Percentiles rank a stretch among this genome's conserved stretches.
These are phyloP conservation scores for Eucriotettix oculatus DNA, from an alignment of 2,888 invertebrate species.

Conservation along the genomic window DNA sequence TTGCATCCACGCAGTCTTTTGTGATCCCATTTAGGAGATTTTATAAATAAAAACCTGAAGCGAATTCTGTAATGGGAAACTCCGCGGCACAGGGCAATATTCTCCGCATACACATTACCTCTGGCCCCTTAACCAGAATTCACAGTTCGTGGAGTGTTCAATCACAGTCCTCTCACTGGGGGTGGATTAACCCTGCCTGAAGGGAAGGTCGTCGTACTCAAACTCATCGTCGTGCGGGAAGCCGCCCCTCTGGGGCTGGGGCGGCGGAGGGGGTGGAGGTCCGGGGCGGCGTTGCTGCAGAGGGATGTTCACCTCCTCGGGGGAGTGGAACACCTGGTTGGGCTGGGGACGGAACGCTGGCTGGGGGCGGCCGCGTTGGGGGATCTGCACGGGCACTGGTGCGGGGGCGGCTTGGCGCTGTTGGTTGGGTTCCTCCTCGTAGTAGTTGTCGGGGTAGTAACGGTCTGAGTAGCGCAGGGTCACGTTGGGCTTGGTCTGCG, in stretches of 20 bases:
- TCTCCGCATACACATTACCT: background rate
- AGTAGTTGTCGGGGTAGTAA: constrained; percentile 45
- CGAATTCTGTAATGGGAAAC: too few relatives aligned
- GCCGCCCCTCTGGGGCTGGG: background rate
- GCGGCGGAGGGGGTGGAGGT: constrained; percentile 24
- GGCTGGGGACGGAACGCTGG: constrained; percentile 19
- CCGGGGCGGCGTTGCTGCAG: constrained; percentile 62
- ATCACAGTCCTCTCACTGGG: background rate
- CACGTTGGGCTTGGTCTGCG: constrained; percentile 61
- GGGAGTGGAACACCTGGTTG: constrained; percentile 61
- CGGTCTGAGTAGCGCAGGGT: constrained; percentile 66
- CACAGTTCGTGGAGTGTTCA: background rate
- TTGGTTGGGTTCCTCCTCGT: constrained; percentile 36
- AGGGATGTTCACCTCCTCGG: constrained; percentile 76
- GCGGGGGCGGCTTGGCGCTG: constrained; percentile 15
- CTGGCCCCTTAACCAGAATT: too few relatives aligned
- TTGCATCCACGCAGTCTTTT: too few relatives aligned
- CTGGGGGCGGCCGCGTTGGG: constrained; percentile 6
- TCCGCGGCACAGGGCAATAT: background rate
- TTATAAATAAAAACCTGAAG: too few relatives aligned
- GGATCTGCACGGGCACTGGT: constrained; percentile 3
- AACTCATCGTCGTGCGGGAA: constrained; percentile 9
- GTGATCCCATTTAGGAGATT: too few relatives aligned
- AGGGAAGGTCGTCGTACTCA: constrained; percentile 12
- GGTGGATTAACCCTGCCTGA: constrained; percentile 5